Evolutionary conservation across 92 coral and sea anemone genomes (phyloP).

Genomic region (Palythoa grandis): DNA sequence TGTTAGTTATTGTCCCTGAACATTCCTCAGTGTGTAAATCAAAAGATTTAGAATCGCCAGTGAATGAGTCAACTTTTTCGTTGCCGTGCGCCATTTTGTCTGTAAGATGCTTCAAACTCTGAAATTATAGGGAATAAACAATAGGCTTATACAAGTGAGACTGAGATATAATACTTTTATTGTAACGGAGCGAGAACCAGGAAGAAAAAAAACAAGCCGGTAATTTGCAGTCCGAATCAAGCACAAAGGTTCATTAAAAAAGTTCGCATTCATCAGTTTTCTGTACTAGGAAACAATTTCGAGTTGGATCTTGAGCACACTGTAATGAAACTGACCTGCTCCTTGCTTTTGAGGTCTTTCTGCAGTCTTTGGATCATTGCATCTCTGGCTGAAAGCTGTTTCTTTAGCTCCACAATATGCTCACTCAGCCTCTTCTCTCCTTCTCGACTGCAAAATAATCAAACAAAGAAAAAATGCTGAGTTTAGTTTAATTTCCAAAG

Average conservation of each 20-base stretch:
- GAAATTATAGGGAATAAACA: not conserved
- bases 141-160: not conserved
- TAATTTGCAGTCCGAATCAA: no score
- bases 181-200: no score
- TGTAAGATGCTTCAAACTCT: conserved; percentile 72
- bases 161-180: no score
- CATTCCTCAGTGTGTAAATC: conserved; percentile 89
- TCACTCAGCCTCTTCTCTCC: conserved; percentile 88
- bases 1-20: conserved; percentile 86
- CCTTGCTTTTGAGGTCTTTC: conserved; percentile 73
- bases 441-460: conserved; percentile 60
- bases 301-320: no score
- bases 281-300: no score
- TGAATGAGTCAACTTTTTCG: conserved; percentile 78
- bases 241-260: no score
- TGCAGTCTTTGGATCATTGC: conserved; percentile 80
- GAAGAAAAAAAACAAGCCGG: no score
- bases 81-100: conserved; percentile 78
- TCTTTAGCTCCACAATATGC: conserved; percentile 85
- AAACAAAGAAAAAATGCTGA: not conserved
- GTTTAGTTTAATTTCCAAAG: no score
- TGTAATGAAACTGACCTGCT: conserved; percentile 59
- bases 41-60: conserved; percentile 87
- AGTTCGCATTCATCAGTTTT: no score
- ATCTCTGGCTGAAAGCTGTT: conserved; percentile 83